phyloP scores from a whole-genome alignment of 2,888 invertebrate genomes.

The Chrysomela aeneicollis region DNA sequence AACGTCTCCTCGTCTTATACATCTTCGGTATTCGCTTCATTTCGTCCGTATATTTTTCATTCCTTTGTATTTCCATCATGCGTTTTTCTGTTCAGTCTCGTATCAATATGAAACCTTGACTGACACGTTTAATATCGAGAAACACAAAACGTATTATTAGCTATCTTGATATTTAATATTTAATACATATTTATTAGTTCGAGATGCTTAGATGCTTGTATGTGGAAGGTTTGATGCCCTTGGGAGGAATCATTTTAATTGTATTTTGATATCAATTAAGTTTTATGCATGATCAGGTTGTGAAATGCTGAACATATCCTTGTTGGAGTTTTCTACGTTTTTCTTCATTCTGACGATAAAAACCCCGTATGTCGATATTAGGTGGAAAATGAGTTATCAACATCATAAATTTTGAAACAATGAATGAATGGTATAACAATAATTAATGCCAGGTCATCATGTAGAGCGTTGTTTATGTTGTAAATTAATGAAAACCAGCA shows the following conservation, averaged over 20 bases:
- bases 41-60: constrained; percentile 44
- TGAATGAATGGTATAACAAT: too few relatives aligned
- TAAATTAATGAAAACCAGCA: too few relatives aligned
- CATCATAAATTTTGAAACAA: too few relatives aligned
- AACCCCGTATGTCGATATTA: too few relatives aligned
- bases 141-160: constrained; percentile 55
- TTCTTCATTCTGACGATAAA: too few relatives aligned
- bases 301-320: too few relatives aligned
- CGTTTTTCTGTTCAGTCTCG: constrained; percentile 38
- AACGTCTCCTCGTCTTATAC: constrained; percentile 41
- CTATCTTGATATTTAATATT: constrained; percentile 53
- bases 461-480: too few relatives aligned
- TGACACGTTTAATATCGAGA: constrained; percentile 53
- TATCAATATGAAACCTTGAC: constrained; percentile 53
- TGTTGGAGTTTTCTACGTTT: too few relatives aligned
- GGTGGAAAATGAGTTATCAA: too few relatives aligned
- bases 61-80: constrained; percentile 30
- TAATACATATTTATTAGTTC: constrained; percentile 57
- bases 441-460: too few relatives aligned
- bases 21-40: constrained; percentile 52
- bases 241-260: constrained; percentile 31
- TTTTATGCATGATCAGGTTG: neutral
- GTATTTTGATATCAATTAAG: constrained; percentile 27
- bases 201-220: constrained; percentile 37
- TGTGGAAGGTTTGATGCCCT: constrained; percentile 18